A percentile compares a stretch with the other conserved stretches of the same genome.
Conservation (phyloP, 2,113 vertebrate genomes). For the Rana temporaria region DNA sequence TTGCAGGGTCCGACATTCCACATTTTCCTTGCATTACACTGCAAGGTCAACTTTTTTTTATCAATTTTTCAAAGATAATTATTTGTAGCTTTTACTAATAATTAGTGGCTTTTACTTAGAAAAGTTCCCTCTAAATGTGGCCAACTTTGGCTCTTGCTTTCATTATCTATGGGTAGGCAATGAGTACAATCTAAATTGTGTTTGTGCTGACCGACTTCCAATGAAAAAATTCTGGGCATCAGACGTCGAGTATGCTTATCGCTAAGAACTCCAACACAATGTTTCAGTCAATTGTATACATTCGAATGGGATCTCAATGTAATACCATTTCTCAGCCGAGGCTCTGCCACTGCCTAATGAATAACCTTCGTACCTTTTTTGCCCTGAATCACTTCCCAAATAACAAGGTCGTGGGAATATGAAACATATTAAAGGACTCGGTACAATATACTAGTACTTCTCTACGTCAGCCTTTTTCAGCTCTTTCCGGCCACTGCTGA, state of each 20-base stretch:
- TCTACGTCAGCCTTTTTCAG: slow-evolving; percentile 14
- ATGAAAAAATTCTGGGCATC: not conserved
- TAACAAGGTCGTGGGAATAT: slow-evolving; percentile 30
- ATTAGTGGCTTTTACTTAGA: too few species aligned
- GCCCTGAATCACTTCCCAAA: slow-evolving; percentile 21
- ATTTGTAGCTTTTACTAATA: too few species aligned
- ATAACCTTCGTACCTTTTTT: slow-evolving; percentile 28
- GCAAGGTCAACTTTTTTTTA: too few species aligned
- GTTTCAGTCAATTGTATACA: not conserved
- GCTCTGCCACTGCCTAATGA: slow-evolving; percentile 7
- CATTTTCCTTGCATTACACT: too few species aligned
- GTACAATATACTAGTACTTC: slow-evolving; percentile 16
- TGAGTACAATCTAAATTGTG: too few species aligned
- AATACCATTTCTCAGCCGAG: slow-evolving; percentile 21
- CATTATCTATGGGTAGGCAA: too few species aligned
- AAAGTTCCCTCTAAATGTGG: too few species aligned
- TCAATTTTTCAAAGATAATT: too few species aligned
- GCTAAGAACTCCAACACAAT: not conserved
- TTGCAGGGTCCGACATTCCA: too few species aligned
- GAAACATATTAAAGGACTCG: slow-evolving; percentile 7
- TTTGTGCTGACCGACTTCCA: too few species aligned
- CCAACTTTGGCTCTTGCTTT: too few species aligned
- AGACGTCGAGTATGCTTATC: slow-evolving; percentile 11
- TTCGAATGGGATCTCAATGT: not conserved
- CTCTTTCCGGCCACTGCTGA: slow-evolving; percentile 16